Percentiles rank a stretch among this genome's conserved stretches.
phyloP scores from a whole-genome alignment of 2,888 invertebrate genomes.

The Pinctada fucata region DNA sequence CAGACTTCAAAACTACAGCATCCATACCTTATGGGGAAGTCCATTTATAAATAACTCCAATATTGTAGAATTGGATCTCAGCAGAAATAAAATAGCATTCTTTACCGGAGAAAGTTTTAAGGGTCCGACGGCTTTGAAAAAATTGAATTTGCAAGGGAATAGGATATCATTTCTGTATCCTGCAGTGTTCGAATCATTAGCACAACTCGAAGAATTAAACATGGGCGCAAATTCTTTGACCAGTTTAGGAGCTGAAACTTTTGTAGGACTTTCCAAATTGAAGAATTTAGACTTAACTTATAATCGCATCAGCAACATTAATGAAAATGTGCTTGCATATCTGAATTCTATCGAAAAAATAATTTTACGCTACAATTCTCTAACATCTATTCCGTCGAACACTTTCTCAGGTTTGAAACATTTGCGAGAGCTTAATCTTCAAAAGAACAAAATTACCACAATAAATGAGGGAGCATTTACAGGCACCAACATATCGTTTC shows the following conservation, averaged over 20 bases:
- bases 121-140: conserved; percentile 49
- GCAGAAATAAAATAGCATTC: conserved; percentile 38
- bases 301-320: conserved; percentile 46
- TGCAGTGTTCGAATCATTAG: conserved; percentile 44
- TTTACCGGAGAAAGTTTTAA: conserved; percentile 42
- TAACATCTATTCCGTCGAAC: conserved; percentile 36
- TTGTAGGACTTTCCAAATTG: conserved; percentile 14
- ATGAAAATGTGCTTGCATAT: conserved; percentile 38
- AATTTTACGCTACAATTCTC: conserved; percentile 33
- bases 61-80: conserved; percentile 45
- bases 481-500: conserved; percentile 43
- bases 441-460: conserved; percentile 43
- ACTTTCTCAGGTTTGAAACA: conserved; percentile 48
- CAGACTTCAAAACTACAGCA: conserved; percentile 42
- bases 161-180: conserved; percentile 36
- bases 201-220: conserved; percentile 44
- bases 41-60: conserved; percentile 41
- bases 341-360: conserved; percentile 36
- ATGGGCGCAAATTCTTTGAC: conserved; percentile 44
- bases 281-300: conserved; percentile 18
- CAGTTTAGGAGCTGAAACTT: conserved; percentile 6
- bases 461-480: conserved; percentile 44
- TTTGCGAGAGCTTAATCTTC: conserved; percentile 47
- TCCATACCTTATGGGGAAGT: conserved; percentile 41
- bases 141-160: conserved; percentile 51